Evolutionary conservation across 2,888 invertebrate species (phyloP), one percentile per base, ranked within the genome.

Genomic region (Lasioglossum calceatum): DNA sequence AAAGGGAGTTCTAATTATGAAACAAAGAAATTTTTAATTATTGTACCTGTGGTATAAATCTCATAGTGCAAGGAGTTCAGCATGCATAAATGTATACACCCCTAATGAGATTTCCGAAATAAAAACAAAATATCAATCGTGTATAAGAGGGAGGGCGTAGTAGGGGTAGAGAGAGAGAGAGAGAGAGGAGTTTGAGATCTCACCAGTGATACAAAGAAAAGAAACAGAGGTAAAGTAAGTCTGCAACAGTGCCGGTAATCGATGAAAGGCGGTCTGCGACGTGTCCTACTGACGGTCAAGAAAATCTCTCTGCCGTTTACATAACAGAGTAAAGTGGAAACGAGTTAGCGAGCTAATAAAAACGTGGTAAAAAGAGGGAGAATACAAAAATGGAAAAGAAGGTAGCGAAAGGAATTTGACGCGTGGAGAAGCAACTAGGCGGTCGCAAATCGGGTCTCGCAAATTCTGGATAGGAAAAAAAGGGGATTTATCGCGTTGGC

Each of bases 261-360:
- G 78, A 78, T 71, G 36, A 39, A 44, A 54, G 23, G 36, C 32
- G 79, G 19, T 23, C 74, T 7, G 8, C 85, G 83, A 84, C 72
- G 61, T 85, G 75, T 72, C 64, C 84, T 36, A 8, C 84, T 0
- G 85, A 79, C 27, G 85, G 84, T 85, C 85, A 85, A 83, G 84
- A 85, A 84, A 67, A 54, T 61, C 61, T 61, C 71, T 14, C 50
- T 58, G 4, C 0, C 10, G 1, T 10, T 12, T 47, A 32, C 64
- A 16, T 50, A n/a, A n/a, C 73, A 12, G 47, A 70, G 12, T 3
- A 10, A 10, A 23, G 10, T 32, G 32, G 10, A 10, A n/a, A 2
- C 27, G 0, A 27, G 27, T 27, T 27, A 27, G 27, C 27, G 27
- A 27, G 27, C 27, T 27, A 27, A 27, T 27, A 27, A 27, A 27